Evolutionary conservation across 2,888 invertebrate genomes (phyloP).

Genomic region (Ophion ventricosus): DNA sequence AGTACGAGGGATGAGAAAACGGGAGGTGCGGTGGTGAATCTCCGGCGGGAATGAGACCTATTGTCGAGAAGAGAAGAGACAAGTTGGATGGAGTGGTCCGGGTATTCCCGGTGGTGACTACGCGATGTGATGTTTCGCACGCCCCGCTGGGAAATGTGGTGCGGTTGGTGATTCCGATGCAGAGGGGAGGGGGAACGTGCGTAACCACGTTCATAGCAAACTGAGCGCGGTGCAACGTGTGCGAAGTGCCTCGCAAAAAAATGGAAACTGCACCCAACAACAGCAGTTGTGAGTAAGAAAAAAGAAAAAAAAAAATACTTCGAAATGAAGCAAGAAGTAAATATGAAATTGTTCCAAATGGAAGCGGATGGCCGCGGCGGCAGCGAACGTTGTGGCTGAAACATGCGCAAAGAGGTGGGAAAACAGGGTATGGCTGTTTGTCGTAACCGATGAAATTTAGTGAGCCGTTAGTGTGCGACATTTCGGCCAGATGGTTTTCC

Average conservation of each 20-base stretch:
- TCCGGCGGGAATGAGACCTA: not conserved
- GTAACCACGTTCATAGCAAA: not conserved
- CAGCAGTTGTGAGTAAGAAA: constrained; percentile 22
- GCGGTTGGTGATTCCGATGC: too few species aligned
- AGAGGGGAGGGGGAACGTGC: not conserved
- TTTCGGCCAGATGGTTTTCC: constrained; percentile 74
- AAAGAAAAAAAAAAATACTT: constrained; percentile 56
- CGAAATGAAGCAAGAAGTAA: constrained; percentile 68
- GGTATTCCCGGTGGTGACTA: too few species aligned
- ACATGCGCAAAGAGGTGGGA: constrained; percentile 10
- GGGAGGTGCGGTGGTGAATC: too few species aligned
- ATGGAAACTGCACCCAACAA: constrained; percentile 8
- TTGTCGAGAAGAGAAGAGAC: constrained; percentile 28
- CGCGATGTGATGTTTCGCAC: too few species aligned
- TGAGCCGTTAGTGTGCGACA: constrained; percentile 76
- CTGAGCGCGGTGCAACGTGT: constrained; percentile 6
- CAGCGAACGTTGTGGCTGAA: constrained; percentile 41
- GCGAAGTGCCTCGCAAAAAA: not conserved
- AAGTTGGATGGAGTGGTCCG: too few species aligned
- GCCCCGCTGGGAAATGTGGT: too few species aligned
- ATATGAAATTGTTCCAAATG: constrained; percentile 65
- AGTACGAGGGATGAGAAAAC: not conserved
- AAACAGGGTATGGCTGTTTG: constrained; percentile 17
- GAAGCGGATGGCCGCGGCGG: constrained; percentile 26
- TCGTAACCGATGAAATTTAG: constrained; percentile 74